Evolutionary conservation across 1,140 invertebrate genomes (phyloP), one percentile per base, ranked within the genome.

Genomic region (Polypedilum pembai): DNA sequence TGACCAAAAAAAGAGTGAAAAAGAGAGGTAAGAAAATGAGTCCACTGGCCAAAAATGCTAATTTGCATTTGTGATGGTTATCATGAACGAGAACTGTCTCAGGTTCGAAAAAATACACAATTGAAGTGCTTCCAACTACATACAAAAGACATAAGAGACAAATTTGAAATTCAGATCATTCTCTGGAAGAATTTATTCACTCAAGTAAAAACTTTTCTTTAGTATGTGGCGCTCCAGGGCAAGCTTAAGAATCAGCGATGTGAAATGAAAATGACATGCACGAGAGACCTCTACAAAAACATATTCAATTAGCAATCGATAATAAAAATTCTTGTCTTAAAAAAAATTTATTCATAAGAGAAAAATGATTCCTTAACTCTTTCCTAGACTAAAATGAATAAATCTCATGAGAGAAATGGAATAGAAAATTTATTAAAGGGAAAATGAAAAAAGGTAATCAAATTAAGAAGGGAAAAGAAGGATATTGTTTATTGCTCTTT

Each of bases 71-170:
- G 12, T 56, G 45, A 56, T 56, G 45, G 15, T 15, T 56, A 56
- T 56, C 45, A 56, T 33, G 24, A 5, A 33, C 24, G 24, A 56
- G 12, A 56, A 56, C 45, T 56, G 45, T 56, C 45, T 56, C 45
- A 56, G n/a, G 45, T n/a, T n/a, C 45, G 12, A n/a, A 56, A 56
- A 56, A n/a, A 56, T 56, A 56, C 45, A 56, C 45, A 56, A 56
- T 56, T 56, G 12, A 15, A 56, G 8, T 33, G 24, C 41, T 4
- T 56, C 8, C 45, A 56, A 56, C 12, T 56, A 56, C 41, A 56
- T n/a, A 41, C n/a, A 56, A 56, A 56, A 56, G 45, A 45, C 41
- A 45, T 45, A 15, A 56, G 45, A 56, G 45, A 56, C 45, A 56
- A 56, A 15, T 56, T 56, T 56, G 8, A 12, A 56, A n/a, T 56